Evolutionary conservation across 1,140 invertebrate species (phyloP).

Genomic region (Tribolium madens): DNA sequence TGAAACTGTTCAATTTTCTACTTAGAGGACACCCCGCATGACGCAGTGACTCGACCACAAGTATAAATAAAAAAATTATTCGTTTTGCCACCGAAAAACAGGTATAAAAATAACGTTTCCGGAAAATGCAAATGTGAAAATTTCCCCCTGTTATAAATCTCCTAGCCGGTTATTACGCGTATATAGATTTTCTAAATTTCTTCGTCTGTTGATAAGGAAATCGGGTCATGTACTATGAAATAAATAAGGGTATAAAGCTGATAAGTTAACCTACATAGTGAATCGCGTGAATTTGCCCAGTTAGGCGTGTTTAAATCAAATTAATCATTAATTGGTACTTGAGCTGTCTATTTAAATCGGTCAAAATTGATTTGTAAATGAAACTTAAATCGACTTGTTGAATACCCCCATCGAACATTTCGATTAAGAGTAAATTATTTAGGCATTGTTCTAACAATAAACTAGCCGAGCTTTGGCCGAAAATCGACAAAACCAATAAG

Average conservation of each 20-base stretch:
- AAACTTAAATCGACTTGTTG: conserved; percentile 4
- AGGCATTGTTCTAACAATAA: background rate
- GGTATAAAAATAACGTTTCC: background rate
- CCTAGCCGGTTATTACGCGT: background rate
- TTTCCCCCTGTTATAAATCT: background rate
- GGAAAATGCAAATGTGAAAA: background rate
- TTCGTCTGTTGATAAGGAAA: background rate
- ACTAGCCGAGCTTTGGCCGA: background rate
- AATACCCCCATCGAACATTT: background rate
- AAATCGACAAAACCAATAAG: conserved; percentile 23
- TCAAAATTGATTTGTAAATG: background rate
- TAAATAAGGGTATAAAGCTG: background rate
- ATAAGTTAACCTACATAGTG: background rate
- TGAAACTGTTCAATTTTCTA: too few relatives aligned
- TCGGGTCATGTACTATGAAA: background rate
- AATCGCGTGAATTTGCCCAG: background rate
- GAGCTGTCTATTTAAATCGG: background rate
- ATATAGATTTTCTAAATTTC: background rate
- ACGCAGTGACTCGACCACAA: too few relatives aligned
- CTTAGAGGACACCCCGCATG: too few relatives aligned
- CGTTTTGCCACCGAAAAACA: background rate
- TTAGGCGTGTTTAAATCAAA: background rate
- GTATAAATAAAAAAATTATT: background rate
- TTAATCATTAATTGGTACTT: background rate
- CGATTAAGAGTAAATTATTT: conserved; percentile 11